Evolutionary conservation across 2,888 invertebrate species (phyloP), one percentile per base, ranked within the genome.

Genomic region (Loripinus fragilis): DNA sequence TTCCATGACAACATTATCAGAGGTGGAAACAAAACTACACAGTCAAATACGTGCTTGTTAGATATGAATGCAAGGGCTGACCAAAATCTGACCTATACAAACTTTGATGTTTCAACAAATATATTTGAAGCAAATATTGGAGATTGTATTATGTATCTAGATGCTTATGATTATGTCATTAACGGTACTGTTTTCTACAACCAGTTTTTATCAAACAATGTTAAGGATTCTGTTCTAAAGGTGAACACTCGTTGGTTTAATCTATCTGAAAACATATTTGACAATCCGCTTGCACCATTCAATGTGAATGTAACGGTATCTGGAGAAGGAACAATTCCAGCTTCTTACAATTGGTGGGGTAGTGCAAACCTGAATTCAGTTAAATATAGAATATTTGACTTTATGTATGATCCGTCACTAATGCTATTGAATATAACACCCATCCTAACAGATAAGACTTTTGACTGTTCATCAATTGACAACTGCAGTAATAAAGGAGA

Each of bases 331-430:
- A 48, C 60, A 28, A 38, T 84, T 0, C 73, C 71, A 41, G 80
- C 76, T 1, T 42, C 71, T n/a, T 55, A 74, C 20, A 85, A 85
- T 55, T 85, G 85, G 85, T 85, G 85, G 85, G 85, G 85, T 25
- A 80, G 68, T 73, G 41, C 74, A 0, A 50, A 80, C 30, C 12
- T 35, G 10, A 42, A 45, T 12, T 30, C 20, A 1, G 81, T 67
- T n/a, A 42, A 69, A 12, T 28, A 28, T 35, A 55, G 81, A 35
- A 74, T 85, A 38, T 80, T 71, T 66, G 78, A 85, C 48, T 30
- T 69, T 12, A 55, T 33, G 12, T 71, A 68, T 2, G 79, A 84
- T 41, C 64, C n/a, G 12, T 35, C 41, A 0, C 60, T 84, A 3
- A 33, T 79, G 20, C 5, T 15, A 2, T 76, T 84, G 1, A 66